Percentiles rank a stretch among this genome's conserved stretches.
Conservation (phyloP, 2,888 invertebrate genomes). For the Apoderus coryli region DNA sequence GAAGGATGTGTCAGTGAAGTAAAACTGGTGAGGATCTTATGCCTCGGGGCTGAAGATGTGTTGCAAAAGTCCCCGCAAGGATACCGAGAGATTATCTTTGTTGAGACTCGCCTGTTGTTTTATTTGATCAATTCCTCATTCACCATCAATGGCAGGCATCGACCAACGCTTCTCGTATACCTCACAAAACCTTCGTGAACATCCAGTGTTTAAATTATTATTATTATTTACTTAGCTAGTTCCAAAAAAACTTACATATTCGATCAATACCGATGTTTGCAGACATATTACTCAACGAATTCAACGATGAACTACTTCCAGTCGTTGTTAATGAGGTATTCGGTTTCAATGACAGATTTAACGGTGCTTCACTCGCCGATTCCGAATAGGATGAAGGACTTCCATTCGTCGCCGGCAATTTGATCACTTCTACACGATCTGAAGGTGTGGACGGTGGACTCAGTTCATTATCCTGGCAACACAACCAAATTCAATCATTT, state of each 20-base stretch:
- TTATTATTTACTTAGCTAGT: too few relatives aligned
- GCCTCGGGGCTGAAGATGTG: too few relatives aligned
- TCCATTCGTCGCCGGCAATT: constrained; percentile 52
- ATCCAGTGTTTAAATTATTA: too few relatives aligned
- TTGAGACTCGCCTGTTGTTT: too few relatives aligned
- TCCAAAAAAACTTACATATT: constrained; percentile 43
- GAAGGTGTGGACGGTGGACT: constrained; percentile 25
- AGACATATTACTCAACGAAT: constrained; percentile 43
- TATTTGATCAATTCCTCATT: too few relatives aligned
- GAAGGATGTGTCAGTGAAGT: too few relatives aligned
- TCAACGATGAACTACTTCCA: constrained; percentile 37
- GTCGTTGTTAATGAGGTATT: constrained; percentile 30
- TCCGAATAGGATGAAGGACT: constrained; percentile 30
- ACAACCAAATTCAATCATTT: constrained; percentile 6
- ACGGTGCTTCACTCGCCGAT: constrained; percentile 57
- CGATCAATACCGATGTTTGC: constrained; percentile 35
- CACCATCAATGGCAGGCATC: too few relatives aligned
- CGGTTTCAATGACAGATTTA: constrained; percentile 73
- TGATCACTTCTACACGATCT: constrained; percentile 72
- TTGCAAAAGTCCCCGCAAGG: too few relatives aligned
- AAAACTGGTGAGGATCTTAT: too few relatives aligned
- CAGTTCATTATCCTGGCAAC: constrained; percentile 25
- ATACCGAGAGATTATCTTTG: too few relatives aligned
- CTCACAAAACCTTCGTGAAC: too few relatives aligned
- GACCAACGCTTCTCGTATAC: too few relatives aligned